Evolutionary conservation across 2,888 invertebrate species (phyloP), one percentile per base, ranked within the genome.

Genomic region (Brenthis hecate): DNA sequence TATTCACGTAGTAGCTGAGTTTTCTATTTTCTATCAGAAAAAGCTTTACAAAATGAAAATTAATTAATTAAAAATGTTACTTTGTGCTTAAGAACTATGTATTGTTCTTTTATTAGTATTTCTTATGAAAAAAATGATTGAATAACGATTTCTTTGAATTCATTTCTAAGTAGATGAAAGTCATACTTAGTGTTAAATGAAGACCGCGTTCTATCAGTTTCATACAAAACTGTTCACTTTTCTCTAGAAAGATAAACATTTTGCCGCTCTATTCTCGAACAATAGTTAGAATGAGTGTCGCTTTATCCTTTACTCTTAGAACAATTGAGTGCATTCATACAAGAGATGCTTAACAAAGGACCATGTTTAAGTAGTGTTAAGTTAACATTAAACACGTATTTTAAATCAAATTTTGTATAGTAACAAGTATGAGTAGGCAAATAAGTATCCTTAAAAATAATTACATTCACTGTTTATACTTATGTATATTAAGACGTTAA

Each of bases 281-380:
- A 72, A 72, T 70, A 62, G 63, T 63, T 58, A 66, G 64, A 70
- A 66, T 68, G 70, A 72, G 72, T 72, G 70, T 72, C 68, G 70
- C 66, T 68, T 69, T 69, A 65, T 65, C 51, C 65, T 68, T 68
- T 67, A 65, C 71, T 68, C 58, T 63, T 62, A 68, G 68, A 72
- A 72, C 72, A 72, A 72, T 72, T 68, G 63, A 70, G 69, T 67
- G 71, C 70, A 65, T 66, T 71, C 66, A 73, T 73, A 70, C 68
- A 73, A 72, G 69, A 69, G 70, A 74, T 69, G 67, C 71, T 72
- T 76, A 75, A 74, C 72, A 76, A 72, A 72, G 70, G 68, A 72
- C 64, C 63, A 56, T 68, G 66, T 63, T 62, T 61, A 53, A 66
- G 65, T 68, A 63, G 60, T 71, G 62, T 71, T 68, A 66, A 68